phyloP scores from a whole-genome alignment of 2,113 vertebrate species.

The Tiliqua scincoides region DNA sequence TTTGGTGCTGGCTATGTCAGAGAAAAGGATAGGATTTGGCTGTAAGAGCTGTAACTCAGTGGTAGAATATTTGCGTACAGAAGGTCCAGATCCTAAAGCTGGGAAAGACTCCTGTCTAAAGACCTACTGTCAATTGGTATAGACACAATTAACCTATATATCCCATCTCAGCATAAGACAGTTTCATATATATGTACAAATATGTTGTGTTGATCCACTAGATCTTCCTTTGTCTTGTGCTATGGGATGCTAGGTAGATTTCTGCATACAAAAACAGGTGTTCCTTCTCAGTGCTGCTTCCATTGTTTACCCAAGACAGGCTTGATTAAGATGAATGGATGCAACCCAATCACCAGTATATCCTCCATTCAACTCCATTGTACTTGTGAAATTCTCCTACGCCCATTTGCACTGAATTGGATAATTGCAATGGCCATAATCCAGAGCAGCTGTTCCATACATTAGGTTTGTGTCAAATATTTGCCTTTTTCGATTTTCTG shows the following conservation, averaged over 20 bases:
- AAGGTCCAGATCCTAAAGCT: too few species aligned
- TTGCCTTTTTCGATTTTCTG: background rate
- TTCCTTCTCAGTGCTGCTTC: background rate
- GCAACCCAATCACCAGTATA: background rate
- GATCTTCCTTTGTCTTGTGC: background rate
- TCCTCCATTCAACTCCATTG: too few species aligned
- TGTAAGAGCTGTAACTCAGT: too few species aligned
- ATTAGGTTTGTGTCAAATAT: background rate
- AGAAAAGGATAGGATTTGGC: too few species aligned
- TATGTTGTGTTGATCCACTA: too few species aligned
- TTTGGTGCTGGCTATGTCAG: too few species aligned
- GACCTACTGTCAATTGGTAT: too few species aligned
- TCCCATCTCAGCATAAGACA: too few species aligned
- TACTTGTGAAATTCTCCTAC: background rate
- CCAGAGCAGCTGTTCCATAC: background rate
- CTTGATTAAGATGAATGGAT: background rate
- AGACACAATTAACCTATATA: too few species aligned
- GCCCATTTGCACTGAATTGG: background rate
- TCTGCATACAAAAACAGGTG: background rate
- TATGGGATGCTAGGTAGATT: background rate
- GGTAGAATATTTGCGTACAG: too few species aligned
- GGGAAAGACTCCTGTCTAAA: too few species aligned
- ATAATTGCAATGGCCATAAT: background rate
- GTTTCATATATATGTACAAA: too few species aligned
- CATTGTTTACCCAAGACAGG: background rate